A percentile compares a stretch with the other conserved stretches of the same genome.
These are phyloP conservation scores for Rostratula benghalensis DNA, from an alignment of 2,113 vertebrate species.

Conservation along the genomic window DNA sequence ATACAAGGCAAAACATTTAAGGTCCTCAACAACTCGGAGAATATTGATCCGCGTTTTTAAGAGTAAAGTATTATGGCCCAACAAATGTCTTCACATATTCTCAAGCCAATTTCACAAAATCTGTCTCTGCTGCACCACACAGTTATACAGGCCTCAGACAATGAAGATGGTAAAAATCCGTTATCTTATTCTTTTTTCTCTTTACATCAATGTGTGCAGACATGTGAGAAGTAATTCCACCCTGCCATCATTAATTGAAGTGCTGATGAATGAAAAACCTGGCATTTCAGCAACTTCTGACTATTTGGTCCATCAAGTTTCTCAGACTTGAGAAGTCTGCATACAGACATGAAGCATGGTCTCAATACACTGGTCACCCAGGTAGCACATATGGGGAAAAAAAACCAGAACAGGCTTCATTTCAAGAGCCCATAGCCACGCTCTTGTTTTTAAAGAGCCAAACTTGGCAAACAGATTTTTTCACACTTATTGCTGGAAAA, in stretches of 20 bases:
- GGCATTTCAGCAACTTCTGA: background rate
- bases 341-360: background rate
- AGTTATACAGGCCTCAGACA: background rate
- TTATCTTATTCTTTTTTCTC: background rate
- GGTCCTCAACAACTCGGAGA: background rate
- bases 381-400: background rate
- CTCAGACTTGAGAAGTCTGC: background rate
- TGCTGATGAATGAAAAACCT: background rate
- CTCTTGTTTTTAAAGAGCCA: background rate
- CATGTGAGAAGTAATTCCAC: background rate
- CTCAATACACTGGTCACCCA: background rate
- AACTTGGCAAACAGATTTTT: background rate
- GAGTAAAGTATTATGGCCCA: background rate
- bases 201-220: background rate
- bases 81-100: background rate
- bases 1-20: background rate
- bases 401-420: background rate
- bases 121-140: background rate
- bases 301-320: background rate
- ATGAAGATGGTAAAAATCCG: background rate
- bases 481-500: background rate
- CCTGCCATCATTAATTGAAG: background rate
- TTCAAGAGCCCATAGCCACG: background rate
- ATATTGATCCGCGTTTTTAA: background rate
- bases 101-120: background rate